Percentiles rank a stretch among this genome's conserved stretches.
phyloP scores from a whole-genome alignment of 2,797 vertebrate genomes.

The Pseudotriccus pelzelni region DNA sequence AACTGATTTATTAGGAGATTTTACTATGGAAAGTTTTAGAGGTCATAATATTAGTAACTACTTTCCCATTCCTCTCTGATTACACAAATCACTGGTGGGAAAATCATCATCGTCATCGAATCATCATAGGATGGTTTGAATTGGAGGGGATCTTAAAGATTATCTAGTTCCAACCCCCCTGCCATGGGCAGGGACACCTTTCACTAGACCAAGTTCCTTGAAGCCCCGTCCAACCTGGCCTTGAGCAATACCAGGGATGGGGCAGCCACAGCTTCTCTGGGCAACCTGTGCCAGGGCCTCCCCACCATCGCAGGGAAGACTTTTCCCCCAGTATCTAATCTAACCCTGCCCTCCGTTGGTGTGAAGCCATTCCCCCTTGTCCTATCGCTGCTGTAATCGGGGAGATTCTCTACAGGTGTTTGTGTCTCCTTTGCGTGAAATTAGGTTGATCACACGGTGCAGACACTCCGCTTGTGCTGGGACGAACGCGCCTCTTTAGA shows the following conservation, averaged over 20 bases:
- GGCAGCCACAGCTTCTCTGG: neutral
- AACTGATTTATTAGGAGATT: neutral
- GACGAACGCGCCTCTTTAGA: neutral
- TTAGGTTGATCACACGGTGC: neutral
- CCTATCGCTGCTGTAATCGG: neutral
- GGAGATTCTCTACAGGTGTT: neutral
- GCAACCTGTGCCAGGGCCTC: neutral
- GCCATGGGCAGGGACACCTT: neutral
- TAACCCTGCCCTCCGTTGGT: no score
- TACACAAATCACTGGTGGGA: neutral
- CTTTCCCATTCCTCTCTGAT: neutral
- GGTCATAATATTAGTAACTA: neutral
- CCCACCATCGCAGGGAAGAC: neutral
- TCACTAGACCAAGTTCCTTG: neutral
- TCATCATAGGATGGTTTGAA: neutral
- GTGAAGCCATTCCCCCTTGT: neutral
- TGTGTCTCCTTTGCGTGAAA: neutral
- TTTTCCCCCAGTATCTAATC: neutral
- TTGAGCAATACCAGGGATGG: neutral
- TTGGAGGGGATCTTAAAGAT: neutral
- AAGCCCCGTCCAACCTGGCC: neutral
- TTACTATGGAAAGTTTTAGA: neutral
- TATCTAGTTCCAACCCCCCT: neutral
- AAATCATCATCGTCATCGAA: neutral
- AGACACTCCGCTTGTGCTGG: neutral